Conservation (phyloP, 2,888 invertebrate genomes). For the Lasioglossum vierecki region DNA sequence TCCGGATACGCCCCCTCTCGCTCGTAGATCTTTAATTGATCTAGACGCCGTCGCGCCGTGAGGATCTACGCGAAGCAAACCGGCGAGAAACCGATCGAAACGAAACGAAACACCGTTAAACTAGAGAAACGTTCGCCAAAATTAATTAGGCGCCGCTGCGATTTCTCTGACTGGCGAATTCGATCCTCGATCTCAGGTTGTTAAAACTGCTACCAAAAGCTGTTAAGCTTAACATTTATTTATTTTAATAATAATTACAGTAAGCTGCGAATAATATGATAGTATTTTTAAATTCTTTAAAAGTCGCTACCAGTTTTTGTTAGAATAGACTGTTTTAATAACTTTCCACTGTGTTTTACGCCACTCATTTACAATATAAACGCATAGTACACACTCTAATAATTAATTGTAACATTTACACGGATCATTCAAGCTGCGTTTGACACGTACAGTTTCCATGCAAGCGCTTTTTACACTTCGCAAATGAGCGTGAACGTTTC, state of each 20-base stretch:
- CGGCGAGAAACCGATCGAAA: not conserved
- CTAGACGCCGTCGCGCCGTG: not conserved
- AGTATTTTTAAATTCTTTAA: too few relatives aligned
- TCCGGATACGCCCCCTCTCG: not conserved
- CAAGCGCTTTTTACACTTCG: not conserved
- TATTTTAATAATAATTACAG: too few relatives aligned
- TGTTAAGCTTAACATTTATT: not conserved
- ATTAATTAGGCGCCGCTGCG: not conserved
- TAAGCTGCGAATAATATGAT: too few relatives aligned
- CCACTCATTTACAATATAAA: too few relatives aligned
- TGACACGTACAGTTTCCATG: not conserved
- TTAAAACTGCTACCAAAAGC: not conserved
- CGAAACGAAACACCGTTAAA: not conserved
- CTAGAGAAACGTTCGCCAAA: not conserved
- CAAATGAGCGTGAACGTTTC: not conserved
- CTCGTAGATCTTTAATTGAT: constrained; percentile 3
- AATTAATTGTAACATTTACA: not conserved
- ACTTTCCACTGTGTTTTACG: too few relatives aligned
- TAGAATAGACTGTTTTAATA: too few relatives aligned
- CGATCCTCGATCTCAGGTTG: not conserved
- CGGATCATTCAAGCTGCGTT: not conserved
- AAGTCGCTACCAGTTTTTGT: too few relatives aligned
- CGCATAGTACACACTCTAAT: too few relatives aligned
- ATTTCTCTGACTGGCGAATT: not conserved
- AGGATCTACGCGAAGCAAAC: not conserved